A percentile compares a stretch with the other conserved stretches of the same genome.
Evolutionary conservation across 2,797 vertebrate genomes (phyloP).

Genomic region (Darevskia mixta): DNA sequence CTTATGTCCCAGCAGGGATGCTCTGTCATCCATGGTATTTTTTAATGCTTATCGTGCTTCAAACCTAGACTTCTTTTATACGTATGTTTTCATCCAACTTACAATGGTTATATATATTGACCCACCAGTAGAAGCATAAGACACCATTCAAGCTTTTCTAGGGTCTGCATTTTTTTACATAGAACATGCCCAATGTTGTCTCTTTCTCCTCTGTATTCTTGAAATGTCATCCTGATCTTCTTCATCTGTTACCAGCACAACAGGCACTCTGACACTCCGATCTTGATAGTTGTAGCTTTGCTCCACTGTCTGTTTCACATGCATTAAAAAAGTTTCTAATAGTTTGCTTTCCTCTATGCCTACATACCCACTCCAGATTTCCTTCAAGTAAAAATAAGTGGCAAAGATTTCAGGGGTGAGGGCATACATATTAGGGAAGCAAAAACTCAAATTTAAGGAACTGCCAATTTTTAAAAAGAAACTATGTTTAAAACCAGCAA

Average conservation of each 20-base stretch:
- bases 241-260: slow-evolving; percentile 19
- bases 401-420: not conserved
- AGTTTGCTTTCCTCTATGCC: not conserved
- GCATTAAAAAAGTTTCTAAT: not conserved
- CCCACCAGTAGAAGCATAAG: not conserved
- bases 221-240: not conserved
- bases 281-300: not conserved
- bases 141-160: not conserved
- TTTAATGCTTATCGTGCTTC: too few species aligned
- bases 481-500: slow-evolving; percentile 4
- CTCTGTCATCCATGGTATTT: too few species aligned
- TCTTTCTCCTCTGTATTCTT: slow-evolving; percentile 1
- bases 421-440: not conserved
- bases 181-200: not conserved
- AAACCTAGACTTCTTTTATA: too few species aligned
- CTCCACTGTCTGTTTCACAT: not conserved
- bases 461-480: not conserved
- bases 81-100: not conserved
- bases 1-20: too few species aligned
- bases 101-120: not conserved
- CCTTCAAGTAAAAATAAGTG: not conserved
- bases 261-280: not conserved
- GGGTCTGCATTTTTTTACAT: not conserved
- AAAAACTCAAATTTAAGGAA: not conserved
- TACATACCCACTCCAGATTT: not conserved